phyloP scores from a whole-genome alignment of 2,888 invertebrate genomes.

The Stenichneumon culpator region DNA sequence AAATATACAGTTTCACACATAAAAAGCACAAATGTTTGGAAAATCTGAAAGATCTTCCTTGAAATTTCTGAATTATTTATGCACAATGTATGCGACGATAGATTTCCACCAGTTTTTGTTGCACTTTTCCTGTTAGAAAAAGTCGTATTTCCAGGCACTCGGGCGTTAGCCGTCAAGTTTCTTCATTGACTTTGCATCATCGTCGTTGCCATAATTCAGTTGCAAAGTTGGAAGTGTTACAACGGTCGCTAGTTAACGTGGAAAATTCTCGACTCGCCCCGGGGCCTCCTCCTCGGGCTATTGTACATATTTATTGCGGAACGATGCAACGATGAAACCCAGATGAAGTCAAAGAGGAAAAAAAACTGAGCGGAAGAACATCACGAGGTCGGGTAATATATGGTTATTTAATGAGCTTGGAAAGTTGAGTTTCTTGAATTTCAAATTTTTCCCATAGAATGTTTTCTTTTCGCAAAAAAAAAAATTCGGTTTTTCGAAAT shows the following conservation, averaged over 20 bases:
- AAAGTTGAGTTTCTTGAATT: neutral
- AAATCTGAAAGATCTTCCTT: too few relatives aligned
- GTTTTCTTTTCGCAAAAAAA: neutral
- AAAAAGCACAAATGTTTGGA: too few relatives aligned
- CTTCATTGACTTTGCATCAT: neutral
- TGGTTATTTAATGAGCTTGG: neutral
- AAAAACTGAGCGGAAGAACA: neutral
- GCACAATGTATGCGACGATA: too few relatives aligned
- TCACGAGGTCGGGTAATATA: neutral
- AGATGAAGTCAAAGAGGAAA: neutral
- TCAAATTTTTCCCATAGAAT: neutral
- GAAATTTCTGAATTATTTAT: too few relatives aligned
- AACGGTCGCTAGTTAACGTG: neutral
- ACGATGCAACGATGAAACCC: neutral
- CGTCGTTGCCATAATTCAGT: neutral
- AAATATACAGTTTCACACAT: too few relatives aligned
- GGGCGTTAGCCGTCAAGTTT: neutral
- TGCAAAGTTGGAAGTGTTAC: neutral
- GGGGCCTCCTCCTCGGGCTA: neutral
- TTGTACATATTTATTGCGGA: neutral
- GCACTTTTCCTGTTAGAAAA: neutral
- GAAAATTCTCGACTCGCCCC: constrained; percentile 17
- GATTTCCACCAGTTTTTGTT: neutral
- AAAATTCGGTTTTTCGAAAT: too few relatives aligned
- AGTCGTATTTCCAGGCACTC: neutral